phyloP scores from a whole-genome alignment of 1,140 invertebrate genomes.

The Tetragonula clypearis region DNA sequence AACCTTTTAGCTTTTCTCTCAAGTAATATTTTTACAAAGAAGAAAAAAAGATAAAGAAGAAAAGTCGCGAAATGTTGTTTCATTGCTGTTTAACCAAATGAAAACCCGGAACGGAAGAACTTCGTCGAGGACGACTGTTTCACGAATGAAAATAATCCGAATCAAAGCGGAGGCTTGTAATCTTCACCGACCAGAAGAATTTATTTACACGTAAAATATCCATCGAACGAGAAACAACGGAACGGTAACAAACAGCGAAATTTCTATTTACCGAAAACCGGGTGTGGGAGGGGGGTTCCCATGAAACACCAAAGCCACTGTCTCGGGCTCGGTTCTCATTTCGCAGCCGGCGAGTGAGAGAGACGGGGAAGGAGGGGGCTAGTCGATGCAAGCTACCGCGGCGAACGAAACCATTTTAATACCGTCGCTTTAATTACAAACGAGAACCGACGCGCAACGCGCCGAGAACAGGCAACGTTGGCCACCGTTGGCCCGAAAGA shows the following conservation, averaged over 20 bases:
- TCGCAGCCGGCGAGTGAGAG: background rate
- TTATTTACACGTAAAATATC: background rate
- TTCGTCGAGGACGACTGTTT: background rate
- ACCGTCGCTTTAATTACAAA: conserved; percentile 36
- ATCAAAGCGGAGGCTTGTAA: background rate
- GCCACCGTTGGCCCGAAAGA: background rate
- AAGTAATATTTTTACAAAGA: too few relatives aligned
- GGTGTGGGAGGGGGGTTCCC: background rate
- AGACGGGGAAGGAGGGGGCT: too few relatives aligned
- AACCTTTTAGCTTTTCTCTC: too few relatives aligned
- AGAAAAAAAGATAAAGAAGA: too few relatives aligned
- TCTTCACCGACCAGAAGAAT: background rate
- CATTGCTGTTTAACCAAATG: too few relatives aligned
- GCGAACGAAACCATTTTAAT: conserved; percentile 28
- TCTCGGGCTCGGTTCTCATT: background rate
- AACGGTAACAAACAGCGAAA: background rate
- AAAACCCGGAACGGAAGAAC: too few relatives aligned
- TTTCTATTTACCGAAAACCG: background rate
- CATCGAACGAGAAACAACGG: background rate
- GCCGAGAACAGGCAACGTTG: background rate
- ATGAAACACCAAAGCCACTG: background rate
- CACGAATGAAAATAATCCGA: background rate
- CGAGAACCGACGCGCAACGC: background rate
- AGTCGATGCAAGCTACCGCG: conserved; percentile 4
- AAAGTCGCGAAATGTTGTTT: too few relatives aligned